Percentiles rank a stretch among this genome's conserved stretches.
phyloP scores from a whole-genome alignment of 2,113 vertebrate genomes.

The Chiloscyllium plagiosum region DNA sequence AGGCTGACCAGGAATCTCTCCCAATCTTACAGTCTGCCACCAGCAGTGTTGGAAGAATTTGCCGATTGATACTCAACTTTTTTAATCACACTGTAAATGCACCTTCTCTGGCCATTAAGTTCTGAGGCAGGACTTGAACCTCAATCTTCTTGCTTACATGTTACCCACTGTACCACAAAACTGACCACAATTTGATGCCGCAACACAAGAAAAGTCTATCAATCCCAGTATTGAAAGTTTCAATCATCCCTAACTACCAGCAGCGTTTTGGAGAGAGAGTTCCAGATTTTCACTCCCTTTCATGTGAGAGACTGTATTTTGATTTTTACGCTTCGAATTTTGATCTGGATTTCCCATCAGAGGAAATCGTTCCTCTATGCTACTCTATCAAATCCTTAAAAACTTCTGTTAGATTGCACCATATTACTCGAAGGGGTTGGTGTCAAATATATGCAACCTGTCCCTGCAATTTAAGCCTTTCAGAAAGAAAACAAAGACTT shows the following conservation, averaged over 20 bases:
- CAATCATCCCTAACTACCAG: background rate
- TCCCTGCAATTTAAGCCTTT: background rate
- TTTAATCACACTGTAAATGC: no score
- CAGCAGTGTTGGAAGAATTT: no score
- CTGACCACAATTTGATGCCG: no score
- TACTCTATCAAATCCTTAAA: background rate
- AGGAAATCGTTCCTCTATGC: background rate
- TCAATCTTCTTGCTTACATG: no score
- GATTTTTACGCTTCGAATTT: background rate
- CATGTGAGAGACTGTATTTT: background rate
- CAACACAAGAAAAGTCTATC: background rate
- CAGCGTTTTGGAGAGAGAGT: background rate
- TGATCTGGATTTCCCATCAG: background rate
- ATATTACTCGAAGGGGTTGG: background rate
- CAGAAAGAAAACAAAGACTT: background rate
- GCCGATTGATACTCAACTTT: no score
- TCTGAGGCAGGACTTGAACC: no score
- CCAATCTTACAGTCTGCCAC: no score
- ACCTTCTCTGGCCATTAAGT: no score
- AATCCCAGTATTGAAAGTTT: background rate
- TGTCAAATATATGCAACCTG: background rate
- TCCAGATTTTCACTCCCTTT: background rate
- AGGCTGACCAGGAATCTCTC: no score
- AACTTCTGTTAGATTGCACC: background rate
- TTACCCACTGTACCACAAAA: no score